phyloP scores from a whole-genome alignment of 2,113 vertebrate genomes.

The Gymnogyps californianus region DNA sequence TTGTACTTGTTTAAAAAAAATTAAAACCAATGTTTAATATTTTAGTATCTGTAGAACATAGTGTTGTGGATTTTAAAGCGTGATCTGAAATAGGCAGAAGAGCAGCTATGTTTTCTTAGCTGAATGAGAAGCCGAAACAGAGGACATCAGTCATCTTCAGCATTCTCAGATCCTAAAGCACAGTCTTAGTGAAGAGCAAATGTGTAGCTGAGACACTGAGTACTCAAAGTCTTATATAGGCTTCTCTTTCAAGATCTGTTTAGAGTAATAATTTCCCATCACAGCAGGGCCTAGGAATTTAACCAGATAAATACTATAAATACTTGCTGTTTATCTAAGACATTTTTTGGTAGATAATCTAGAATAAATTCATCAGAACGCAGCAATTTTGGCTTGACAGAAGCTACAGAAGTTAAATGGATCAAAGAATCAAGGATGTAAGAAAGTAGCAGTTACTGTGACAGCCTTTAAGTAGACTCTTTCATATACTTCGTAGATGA shows the following conservation, averaged over 20 bases:
- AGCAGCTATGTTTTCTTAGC: background rate
- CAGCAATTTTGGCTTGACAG: background rate
- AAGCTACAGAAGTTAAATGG: background rate
- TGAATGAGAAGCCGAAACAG: background rate
- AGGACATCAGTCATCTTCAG: background rate
- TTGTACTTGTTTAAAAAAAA: background rate
- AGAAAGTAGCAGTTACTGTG: background rate
- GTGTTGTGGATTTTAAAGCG: background rate
- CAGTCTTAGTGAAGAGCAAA: background rate
- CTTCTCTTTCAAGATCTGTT: background rate
- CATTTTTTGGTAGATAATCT: background rate
- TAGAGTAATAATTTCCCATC: background rate
- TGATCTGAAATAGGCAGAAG: background rate
- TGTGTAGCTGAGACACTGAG: background rate
- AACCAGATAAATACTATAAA: background rate
- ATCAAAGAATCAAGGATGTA: background rate
- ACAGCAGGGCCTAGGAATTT: background rate
- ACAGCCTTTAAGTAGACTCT: background rate
- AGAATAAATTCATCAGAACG: background rate
- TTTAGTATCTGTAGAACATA: background rate
- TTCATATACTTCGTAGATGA: background rate
- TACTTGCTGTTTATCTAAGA: background rate
- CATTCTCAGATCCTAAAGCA: background rate
- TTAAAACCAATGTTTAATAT: background rate
- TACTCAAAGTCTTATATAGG: background rate